Base-by-base conservation (phyloP, 2,888 invertebrate genomes). In the Idaea aversata region DNA sequence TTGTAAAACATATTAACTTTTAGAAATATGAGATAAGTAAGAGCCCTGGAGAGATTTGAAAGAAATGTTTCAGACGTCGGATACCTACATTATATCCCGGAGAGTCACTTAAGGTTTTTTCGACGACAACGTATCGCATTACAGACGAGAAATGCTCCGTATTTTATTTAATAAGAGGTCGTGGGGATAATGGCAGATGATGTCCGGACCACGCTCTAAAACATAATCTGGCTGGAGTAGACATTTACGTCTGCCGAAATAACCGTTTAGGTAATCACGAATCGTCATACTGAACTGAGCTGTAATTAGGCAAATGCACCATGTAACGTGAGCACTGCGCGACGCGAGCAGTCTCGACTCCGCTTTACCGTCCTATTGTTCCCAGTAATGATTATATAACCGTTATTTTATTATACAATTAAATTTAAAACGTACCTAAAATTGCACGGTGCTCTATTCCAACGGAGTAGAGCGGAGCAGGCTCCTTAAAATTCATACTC, bases 221-320 rank as follows among this genome's bases (percentile, higher is more conserved):
- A 80, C 72, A 79, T 83, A 81, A 85, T 81, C 79, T 74, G 70
- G 80, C 82, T 80, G 77, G 77, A 80, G 79, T 78, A 81, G 79
- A 82, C 47, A 47, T 47, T 47, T 47, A 47, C 81, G 81, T 83
- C 80, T 85, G 75, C 67, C 67, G 77, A 82, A 86, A 88, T 87
- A 87, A 85, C 83, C 83, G 79, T 90, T 89, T 83, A 77, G 76
- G 85, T 85, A 88, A 90, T 90, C 86, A 86, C 77, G 79, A 87
- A 88, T 88, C 87, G 89, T 90, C 87, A 87, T 87, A 86, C 87
- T 84, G 87, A 90, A 81, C 86, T 84, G 83, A 85, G 85, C 78
- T 82, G 88, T 90, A 91, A 91, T 90, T 91, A 91, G 87, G 84
- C 82, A 91, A 92, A 91, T 92, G 90, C 90, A 90, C 85, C 88